Evolutionary conservation across 2,797 vertebrate genomes (phyloP).

Genomic region (Lutjanus argentimaculatus): DNA sequence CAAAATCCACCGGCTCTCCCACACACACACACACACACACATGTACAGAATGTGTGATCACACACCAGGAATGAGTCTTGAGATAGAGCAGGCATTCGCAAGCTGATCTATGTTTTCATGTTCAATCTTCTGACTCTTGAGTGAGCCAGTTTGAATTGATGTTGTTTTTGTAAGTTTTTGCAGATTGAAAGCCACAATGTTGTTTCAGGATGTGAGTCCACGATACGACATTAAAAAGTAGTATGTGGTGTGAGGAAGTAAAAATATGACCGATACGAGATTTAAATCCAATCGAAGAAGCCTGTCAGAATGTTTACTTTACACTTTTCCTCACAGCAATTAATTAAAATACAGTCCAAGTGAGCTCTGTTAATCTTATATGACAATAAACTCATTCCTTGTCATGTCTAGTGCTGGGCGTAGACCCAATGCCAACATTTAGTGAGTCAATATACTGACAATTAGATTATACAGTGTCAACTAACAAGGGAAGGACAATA

Average conservation of each 20-base stretch:
- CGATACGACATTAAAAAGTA: slow-evolving; percentile 65
- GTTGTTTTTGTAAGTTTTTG: slow-evolving; percentile 76
- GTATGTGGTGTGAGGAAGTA: slow-evolving; percentile 49
- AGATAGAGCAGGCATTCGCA: slow-evolving; percentile 79
- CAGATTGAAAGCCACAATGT: slow-evolving; percentile 76
- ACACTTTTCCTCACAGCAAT: slow-evolving; percentile 51
- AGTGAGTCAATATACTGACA: slow-evolving; percentile 60
- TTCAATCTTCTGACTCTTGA: slow-evolving; percentile 73
- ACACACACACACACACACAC: slow-evolving; percentile 57
- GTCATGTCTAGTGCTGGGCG: slow-evolving; percentile 49
- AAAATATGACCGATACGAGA: slow-evolving; percentile 23
- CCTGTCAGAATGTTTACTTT: slow-evolving; percentile 60
- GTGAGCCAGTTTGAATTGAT: slow-evolving; percentile 66
- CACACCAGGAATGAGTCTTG: slow-evolving; percentile 76
- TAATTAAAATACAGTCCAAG: slow-evolving; percentile 48
- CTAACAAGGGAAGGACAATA: slow-evolving; percentile 59
- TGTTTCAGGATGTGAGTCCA: slow-evolving; percentile 70
- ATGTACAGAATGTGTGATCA: slow-evolving; percentile 68
- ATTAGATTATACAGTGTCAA: slow-evolving; percentile 70
- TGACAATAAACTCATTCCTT: slow-evolving; percentile 63
- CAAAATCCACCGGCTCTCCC: slow-evolving; percentile 77
- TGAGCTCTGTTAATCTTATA: slow-evolving; percentile 33
- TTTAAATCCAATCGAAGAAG: slow-evolving; percentile 34
- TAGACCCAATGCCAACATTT: slow-evolving; percentile 58
- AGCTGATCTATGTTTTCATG: slow-evolving; percentile 83